A percentile compares a stretch with the other conserved stretches of the same genome.
phyloP scores from a whole-genome alignment of 2,797 vertebrate species.

The Alauda arvensis region DNA sequence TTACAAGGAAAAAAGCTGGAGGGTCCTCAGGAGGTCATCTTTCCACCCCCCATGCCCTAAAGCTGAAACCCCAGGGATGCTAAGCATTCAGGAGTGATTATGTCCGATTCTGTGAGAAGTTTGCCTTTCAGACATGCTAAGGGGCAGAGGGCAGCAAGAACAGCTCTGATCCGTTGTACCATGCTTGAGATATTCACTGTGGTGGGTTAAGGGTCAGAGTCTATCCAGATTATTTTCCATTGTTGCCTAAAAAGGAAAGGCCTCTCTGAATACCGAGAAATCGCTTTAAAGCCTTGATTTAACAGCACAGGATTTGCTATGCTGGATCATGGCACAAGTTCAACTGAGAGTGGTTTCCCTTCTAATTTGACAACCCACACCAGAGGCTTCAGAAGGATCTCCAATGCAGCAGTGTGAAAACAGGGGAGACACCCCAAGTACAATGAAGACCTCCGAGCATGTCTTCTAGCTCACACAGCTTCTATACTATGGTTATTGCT shows the following conservation, averaged over 20 bases:
- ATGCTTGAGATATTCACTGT: slow-evolving; percentile 39
- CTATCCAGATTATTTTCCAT: slow-evolving; percentile 50
- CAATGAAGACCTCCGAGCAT: neutral
- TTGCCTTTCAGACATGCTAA: slow-evolving; percentile 57
- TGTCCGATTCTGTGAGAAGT: slow-evolving; percentile 49
- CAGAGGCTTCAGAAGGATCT: neutral
- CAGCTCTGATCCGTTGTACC: slow-evolving; percentile 62
- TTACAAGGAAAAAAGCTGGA: neutral
- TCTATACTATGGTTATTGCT: neutral
- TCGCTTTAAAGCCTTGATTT: slow-evolving; percentile 35
- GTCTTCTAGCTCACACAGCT: neutral
- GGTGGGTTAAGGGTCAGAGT: slow-evolving; percentile 56
- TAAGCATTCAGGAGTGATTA: slow-evolving; percentile 57
- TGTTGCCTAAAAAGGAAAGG: slow-evolving; percentile 37
- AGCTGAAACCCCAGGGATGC: slow-evolving; percentile 41
- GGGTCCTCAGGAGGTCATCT: slow-evolving; percentile 16
- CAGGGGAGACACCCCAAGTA: neutral
- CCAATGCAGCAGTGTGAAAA: neutral
- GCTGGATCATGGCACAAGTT: slow-evolving; percentile 5
- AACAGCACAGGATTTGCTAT: slow-evolving; percentile 40
- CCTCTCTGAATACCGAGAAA: slow-evolving; percentile 26
- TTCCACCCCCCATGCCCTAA: neutral
- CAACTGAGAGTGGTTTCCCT: neutral
- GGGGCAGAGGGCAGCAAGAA: slow-evolving; percentile 61
- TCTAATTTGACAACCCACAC: neutral